Base-by-base conservation (phyloP, 2,797 vertebrate species). In the Sebastes trivittatus region DNA sequence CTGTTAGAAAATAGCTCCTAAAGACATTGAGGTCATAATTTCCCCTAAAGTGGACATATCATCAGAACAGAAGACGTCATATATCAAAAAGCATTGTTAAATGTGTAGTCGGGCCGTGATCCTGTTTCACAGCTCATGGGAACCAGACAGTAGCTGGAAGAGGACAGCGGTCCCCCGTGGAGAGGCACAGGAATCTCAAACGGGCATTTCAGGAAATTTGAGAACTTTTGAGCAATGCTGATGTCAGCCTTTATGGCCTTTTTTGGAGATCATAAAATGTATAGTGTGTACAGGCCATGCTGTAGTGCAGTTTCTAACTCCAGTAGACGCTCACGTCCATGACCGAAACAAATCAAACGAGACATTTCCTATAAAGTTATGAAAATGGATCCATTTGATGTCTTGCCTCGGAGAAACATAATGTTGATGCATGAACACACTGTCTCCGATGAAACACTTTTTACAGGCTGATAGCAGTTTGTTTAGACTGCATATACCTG, bases 181-280 rank as follows among this genome's bases (percentile, higher is more conserved):
- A 81, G 81, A 63, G 61, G 69, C 66, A 49, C 70, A 56, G 77
- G 72, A 81, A 87, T 85, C 83, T 76, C 29, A 78, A 78, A 73
- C 64, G 76, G 61, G 77, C 36, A 62, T 83, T 87, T 78, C 52
- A 49, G 55, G 93, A 88, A 91, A 92, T 80, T 11, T 71, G 86
- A 93, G 90, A 89, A 59, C 80, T 77, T 87, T 86, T 91, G 88
- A 93, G 89, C 87, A 86, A 92, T 89, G 88, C 85, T 77, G 69
- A 87, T 87, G 87, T 93, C 92, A 88, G 75, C 66, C 22, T 89
- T 93, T 90, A 92, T 75, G 81, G 83, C 55, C 65, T 76, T 76
- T 76, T 62, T 30, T 60, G 59, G 68, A 83, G 60, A 84, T 83
- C 87, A 75, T 88, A 87, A 90, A 89, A 20, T 14, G 29, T 16